Evolutionary conservation across 2,797 vertebrate species (phyloP).

Genomic region (Galago senegalensis): DNA sequence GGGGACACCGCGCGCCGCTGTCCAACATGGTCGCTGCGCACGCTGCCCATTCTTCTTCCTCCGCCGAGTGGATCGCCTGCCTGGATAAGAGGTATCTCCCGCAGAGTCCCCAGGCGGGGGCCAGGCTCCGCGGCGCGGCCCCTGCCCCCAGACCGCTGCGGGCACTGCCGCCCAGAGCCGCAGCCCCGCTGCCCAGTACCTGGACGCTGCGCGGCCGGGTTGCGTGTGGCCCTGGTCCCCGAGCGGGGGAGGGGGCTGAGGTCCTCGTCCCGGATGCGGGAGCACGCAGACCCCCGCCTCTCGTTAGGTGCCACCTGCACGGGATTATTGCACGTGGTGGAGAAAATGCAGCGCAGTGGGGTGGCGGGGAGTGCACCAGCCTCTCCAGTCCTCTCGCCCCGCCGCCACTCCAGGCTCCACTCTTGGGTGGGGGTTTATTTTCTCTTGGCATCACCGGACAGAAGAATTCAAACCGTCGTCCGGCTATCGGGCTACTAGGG

Average conservation of each 20-base stretch:
- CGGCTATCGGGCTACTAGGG: not conserved
- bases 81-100: conserved; percentile 96
- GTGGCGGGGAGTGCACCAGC: not conserved
- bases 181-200: not conserved
- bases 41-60: conserved; percentile 94
- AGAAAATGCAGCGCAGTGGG: not conserved
- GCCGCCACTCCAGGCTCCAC: not conserved
- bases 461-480: not conserved
- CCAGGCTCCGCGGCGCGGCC: not conserved
- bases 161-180: not conserved
- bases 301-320: conserved; percentile 26
- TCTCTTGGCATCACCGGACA: not conserved
- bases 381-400: not conserved
- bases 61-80: conserved; percentile 96
- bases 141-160: not conserved
- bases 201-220: not conserved
- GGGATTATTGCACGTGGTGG: conserved; percentile 43
- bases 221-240: not conserved
- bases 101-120: not conserved
- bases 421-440: not conserved
- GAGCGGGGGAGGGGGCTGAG: not conserved
- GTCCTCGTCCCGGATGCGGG: not conserved
- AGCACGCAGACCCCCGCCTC: not conserved
- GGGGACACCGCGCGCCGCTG: conserved; percentile 74
- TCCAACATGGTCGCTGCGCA: conserved; percentile 97